These are phyloP conservation scores for Mystacornis crossleyi DNA, from an alignment of 2,113 vertebrate species.

Conservation along the genomic window DNA sequence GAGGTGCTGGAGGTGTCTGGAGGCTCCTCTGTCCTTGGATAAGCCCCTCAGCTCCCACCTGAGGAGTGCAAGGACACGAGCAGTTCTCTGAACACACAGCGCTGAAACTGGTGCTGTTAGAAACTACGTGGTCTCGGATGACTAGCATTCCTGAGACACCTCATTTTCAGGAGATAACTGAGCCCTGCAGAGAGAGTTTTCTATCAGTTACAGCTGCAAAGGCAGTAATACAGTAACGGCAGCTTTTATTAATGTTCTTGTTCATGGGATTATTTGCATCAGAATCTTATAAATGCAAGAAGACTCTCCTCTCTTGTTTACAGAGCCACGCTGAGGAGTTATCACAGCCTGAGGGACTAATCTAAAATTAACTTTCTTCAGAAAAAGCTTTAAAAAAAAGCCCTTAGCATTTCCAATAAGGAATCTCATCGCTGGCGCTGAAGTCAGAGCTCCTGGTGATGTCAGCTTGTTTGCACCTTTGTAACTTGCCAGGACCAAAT, in stretches of 20 bases:
- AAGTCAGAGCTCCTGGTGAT: slow-evolving; percentile 46
- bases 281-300: slow-evolving; percentile 41
- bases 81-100: not conserved
- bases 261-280: slow-evolving; percentile 62
- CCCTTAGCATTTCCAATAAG: slow-evolving; percentile 40
- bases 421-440: slow-evolving; percentile 40
- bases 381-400: slow-evolving; percentile 60
- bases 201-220: slow-evolving; percentile 45
- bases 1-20: not conserved
- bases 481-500: slow-evolving; percentile 51
- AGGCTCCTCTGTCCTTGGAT: not conserved
- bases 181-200: slow-evolving; percentile 40
- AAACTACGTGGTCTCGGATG: slow-evolving; percentile 29
- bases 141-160: slow-evolving; percentile 48
- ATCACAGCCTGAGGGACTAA: slow-evolving; percentile 68
- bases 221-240: not conserved
- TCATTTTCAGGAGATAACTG: not conserved
- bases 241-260: slow-evolving; percentile 26
- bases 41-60: not conserved
- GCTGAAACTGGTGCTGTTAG: slow-evolving; percentile 42
- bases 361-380: slow-evolving; percentile 62
- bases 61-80: not conserved
- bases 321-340: slow-evolving; percentile 68
- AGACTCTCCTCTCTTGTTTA: slow-evolving; percentile 65
- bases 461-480: slow-evolving; percentile 65